phyloP scores from a whole-genome alignment of 2,888 invertebrate genomes.

The Heliothis peltigera region DNA sequence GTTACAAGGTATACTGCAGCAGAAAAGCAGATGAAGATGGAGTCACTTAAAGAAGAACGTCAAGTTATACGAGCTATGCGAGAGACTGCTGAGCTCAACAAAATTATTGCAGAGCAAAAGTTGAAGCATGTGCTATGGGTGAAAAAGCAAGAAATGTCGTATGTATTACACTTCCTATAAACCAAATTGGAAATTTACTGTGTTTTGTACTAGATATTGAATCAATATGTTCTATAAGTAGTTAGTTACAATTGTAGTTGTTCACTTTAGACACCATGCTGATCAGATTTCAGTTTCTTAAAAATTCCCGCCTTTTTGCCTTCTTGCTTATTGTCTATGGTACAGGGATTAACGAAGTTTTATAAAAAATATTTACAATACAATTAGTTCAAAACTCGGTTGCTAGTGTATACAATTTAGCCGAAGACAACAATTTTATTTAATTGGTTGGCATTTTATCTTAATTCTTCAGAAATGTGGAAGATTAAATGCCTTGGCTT shows the following conservation, averaged over 20 bases:
- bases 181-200: not conserved
- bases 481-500: slow-evolving; percentile 26
- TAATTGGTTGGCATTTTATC: not conserved
- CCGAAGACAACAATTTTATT: not conserved
- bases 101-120: slow-evolving; percentile 90
- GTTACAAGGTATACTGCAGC: slow-evolving; percentile 69
- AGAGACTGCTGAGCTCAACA: slow-evolving; percentile 91
- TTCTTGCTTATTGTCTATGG: not conserved
- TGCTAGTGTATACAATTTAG: too few relatives aligned
- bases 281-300: too few relatives aligned
- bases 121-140: slow-evolving; percentile 87
- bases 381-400: too few relatives aligned
- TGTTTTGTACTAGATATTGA: too few relatives aligned
- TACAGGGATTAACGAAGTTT: not conserved
- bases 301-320: not conserved
- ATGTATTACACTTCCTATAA: slow-evolving; percentile 61
- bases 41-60: slow-evolving; percentile 82
- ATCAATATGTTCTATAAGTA: too few relatives aligned
- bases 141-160: slow-evolving; percentile 84
- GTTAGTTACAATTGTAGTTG: too few relatives aligned
- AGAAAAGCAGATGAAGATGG: slow-evolving; percentile 82
- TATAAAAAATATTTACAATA: too few relatives aligned
- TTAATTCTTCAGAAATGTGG: not conserved
- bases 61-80: slow-evolving; percentile 85
- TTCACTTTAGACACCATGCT: too few relatives aligned